Percentiles rank a stretch among this genome's conserved stretches.
Evolutionary conservation across 2,888 invertebrate genomes (phyloP).

Genomic region (Chydorus sphaericus): DNA sequence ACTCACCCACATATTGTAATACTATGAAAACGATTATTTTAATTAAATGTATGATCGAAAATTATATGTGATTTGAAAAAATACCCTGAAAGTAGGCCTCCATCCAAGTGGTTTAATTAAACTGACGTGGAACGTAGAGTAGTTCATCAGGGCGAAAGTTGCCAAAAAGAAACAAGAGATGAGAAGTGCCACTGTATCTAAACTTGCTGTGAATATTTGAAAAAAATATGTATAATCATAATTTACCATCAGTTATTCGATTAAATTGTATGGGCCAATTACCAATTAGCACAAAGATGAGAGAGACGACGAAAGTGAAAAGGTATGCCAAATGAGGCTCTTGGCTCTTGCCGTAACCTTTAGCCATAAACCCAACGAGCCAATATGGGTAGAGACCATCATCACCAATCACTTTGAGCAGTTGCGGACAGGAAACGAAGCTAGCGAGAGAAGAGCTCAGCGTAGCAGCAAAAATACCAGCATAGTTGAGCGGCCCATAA

Average conservation of each 20-base stretch:
- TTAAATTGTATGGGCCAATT: conserved; percentile 18
- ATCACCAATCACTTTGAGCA: conserved; percentile 25
- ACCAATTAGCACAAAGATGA: conserved; percentile 37
- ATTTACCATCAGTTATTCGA: not conserved
- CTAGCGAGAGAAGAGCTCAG: conserved; percentile 90
- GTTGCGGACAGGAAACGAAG: conserved; percentile 73
- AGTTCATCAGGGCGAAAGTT: conserved; percentile 32
- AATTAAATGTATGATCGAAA: no score
- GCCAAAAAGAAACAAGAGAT: conserved; percentile 35
- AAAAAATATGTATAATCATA: not conserved
- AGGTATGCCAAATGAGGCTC: conserved; percentile 37
- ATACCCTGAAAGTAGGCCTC: conserved; percentile 22
- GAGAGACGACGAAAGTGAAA: conserved; percentile 34
- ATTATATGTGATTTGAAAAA: not conserved
- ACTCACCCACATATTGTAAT: conserved; percentile 36
- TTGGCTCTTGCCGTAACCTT: conserved; percentile 35
- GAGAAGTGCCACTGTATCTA: conserved; percentile 33
- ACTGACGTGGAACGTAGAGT: conserved; percentile 32
- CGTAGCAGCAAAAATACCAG: conserved; percentile 93
- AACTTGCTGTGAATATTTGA: conserved; percentile 24
- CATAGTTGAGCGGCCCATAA: conserved; percentile 83
- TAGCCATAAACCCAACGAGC: conserved; percentile 28
- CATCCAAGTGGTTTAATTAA: conserved; percentile 29
- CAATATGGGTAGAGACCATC: conserved; percentile 37
- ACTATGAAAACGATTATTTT: conserved; percentile 26